Conservation (phyloP, 2,113 vertebrate genomes). For the Cyanocitta stelleri region DNA sequence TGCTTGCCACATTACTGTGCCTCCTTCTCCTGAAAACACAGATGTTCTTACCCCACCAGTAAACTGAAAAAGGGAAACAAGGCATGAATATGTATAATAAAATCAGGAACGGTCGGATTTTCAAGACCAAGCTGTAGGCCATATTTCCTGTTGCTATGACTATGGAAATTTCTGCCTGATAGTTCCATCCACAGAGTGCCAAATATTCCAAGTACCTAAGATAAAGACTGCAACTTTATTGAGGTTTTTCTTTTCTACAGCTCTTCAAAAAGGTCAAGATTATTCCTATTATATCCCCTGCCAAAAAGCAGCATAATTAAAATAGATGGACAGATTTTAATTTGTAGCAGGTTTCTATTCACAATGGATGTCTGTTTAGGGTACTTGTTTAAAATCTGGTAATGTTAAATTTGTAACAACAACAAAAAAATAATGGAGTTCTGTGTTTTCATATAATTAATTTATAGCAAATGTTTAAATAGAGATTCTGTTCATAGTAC, state of each 20-base stretch:
- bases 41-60: not conserved
- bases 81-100: not conserved
- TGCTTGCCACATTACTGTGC: not conserved
- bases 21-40: not conserved
- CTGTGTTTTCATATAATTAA: slow-evolving; percentile 58
- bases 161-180: not conserved
- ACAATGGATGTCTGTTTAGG: slow-evolving; percentile 58
- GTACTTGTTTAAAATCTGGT: slow-evolving; percentile 54
- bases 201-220: slow-evolving; percentile 20
- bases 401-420: slow-evolving; percentile 58
- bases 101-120: slow-evolving; percentile 5
- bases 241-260: slow-evolving; percentile 20
- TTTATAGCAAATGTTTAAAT: slow-evolving; percentile 62
- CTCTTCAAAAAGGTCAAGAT: slow-evolving; percentile 47
- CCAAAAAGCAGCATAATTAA: slow-evolving; percentile 47
- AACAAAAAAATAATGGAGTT: slow-evolving; percentile 50
- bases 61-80: not conserved
- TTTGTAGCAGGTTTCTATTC: slow-evolving; percentile 56
- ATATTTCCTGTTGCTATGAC: not conserved
- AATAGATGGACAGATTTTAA: slow-evolving; percentile 59
- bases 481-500: slow-evolving; percentile 32
- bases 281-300: not conserved
- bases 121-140: not conserved
- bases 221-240: slow-evolving; percentile 23
- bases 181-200: not conserved